These are phyloP conservation scores for Clarias laeviceps DNA, from an alignment of 2,797 vertebrate genomes.

Conservation along the genomic window DNA sequence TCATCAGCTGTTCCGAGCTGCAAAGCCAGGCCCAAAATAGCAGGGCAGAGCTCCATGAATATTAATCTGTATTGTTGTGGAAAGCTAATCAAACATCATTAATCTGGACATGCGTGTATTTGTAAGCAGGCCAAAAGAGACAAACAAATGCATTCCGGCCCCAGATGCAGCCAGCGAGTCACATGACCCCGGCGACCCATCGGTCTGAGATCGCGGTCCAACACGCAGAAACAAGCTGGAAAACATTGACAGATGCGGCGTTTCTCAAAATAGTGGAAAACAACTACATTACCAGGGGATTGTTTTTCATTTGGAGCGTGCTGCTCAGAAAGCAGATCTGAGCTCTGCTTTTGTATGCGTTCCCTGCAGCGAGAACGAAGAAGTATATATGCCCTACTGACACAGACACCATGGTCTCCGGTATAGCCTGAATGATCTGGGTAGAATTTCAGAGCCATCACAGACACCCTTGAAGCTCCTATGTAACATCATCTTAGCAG, in stretches of 20 bases:
- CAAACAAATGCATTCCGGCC: slow-evolving; percentile 61
- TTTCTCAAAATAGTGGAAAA: slow-evolving; percentile 4
- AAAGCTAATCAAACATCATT: slow-evolving; percentile 67
- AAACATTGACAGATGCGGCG: neutral
- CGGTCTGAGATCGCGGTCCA: slow-evolving; percentile 1
- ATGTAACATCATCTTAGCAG: neutral
- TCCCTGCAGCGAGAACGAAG: neutral
- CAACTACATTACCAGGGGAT: neutral
- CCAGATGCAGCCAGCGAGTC: slow-evolving; percentile 64
- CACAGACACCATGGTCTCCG: neutral
- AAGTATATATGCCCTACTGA: neutral
- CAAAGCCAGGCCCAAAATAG: slow-evolving; percentile 48
- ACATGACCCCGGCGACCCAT: slow-evolving; percentile 39
- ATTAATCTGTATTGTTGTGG: slow-evolving; percentile 69
- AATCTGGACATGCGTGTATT: slow-evolving; percentile 69
- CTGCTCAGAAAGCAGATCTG: neutral
- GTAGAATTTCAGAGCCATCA: neutral
- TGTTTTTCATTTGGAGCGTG: too few relatives aligned
- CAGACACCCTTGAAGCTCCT: neutral
- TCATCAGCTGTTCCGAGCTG: slow-evolving; percentile 55
- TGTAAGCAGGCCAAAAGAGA: slow-evolving; percentile 65
- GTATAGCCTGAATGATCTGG: neutral
- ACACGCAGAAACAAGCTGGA: slow-evolving; percentile 50
- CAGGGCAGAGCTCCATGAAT: slow-evolving; percentile 67
- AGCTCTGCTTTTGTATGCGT: too few relatives aligned